Conservation (phyloP, 2,113 vertebrate genomes). For the Electrona antarctica region DNA sequence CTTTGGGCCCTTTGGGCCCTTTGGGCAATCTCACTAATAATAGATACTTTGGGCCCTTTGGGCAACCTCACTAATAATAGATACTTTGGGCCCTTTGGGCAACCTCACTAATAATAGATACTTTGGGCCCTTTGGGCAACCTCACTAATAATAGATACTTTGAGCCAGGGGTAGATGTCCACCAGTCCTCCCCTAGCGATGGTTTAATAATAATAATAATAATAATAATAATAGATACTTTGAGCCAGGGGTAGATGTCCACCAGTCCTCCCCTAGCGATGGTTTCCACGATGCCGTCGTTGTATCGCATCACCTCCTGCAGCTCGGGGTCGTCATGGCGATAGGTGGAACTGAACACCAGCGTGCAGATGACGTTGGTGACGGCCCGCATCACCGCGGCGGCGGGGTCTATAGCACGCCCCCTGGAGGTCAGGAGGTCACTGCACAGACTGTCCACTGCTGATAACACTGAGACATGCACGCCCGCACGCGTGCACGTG, state of each 20-base stretch:
- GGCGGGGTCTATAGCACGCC: slow-evolving; percentile 64
- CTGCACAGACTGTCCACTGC: slow-evolving; percentile 70
- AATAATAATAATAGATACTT: slow-evolving; percentile 51
- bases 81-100: no score
- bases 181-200: slow-evolving; percentile 26
- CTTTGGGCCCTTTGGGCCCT: no score
- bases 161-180: slow-evolving; percentile 80
- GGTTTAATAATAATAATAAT: no score
- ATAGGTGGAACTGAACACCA: slow-evolving; percentile 79
- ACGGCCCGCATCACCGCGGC: slow-evolving; percentile 70
- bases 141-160: slow-evolving; percentile 59
- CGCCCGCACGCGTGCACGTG: background rate
- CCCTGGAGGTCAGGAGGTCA: slow-evolving; percentile 50
- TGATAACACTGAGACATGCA: slow-evolving; percentile 63
- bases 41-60: no score
- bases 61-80: no score
- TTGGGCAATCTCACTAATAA: no score
- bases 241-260: slow-evolving; percentile 80
- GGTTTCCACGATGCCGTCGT: slow-evolving; percentile 79
- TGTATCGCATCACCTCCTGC: slow-evolving; percentile 75
- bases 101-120: no score
- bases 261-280: slow-evolving; percentile 75
- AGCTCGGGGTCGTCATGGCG: slow-evolving; percentile 70
- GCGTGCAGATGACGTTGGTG: slow-evolving; percentile 79
- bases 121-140: no score